Evolutionary conservation across 2,113 vertebrate genomes (phyloP), one percentile per base, ranked within the genome.

Genomic region (Diphyllodes magnificus): DNA sequence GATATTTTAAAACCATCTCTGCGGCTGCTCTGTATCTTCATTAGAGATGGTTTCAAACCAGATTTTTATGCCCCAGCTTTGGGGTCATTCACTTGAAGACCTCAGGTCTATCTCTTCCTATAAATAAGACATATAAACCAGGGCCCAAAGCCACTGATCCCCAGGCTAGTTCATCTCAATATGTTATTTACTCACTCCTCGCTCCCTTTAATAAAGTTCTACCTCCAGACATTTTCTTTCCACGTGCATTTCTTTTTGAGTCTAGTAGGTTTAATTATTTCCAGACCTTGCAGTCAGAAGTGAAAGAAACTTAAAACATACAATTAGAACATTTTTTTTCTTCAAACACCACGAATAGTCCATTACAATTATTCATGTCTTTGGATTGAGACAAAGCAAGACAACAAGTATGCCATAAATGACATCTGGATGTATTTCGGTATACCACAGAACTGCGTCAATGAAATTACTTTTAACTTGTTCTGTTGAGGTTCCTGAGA

Each of bases 351-450:
- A 89, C 57, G 33, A 92, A 95, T 82, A 95, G 92, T 64, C 57
- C 65, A 89, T 75, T 84, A 60, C n/a, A 35, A 76, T 92, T 93
- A 89, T 94, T 96, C 86, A 92, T 88, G 77, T 72, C 77, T 92
- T 92, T 88, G 83, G 83, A 82, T 8, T 64, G 69, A 94, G 65
- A 82, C 72, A 93, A 94, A 97, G 82, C 31, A 78, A 83, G 72
- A 92, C 73, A 93, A 82, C 53, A 95, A 92, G 14, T 68, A 71
- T 76, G 80, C 56, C 83, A 83, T 86, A 96, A 93, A 86, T 72
- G 77, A 93, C 94, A 95, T 85, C n/a, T 91, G 91, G 86, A 92
- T 95, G 35, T 86, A 91, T 93, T 95, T 94, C 6, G 0, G 19
- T 78, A 70, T 49, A 68, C 83, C 61, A 30, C 83, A 84, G 65